A percentile compares a stretch with the other conserved stretches of the same genome.
Evolutionary conservation across 2,113 vertebrate species (phyloP).

Genomic region (Paralichthys olivaceus): DNA sequence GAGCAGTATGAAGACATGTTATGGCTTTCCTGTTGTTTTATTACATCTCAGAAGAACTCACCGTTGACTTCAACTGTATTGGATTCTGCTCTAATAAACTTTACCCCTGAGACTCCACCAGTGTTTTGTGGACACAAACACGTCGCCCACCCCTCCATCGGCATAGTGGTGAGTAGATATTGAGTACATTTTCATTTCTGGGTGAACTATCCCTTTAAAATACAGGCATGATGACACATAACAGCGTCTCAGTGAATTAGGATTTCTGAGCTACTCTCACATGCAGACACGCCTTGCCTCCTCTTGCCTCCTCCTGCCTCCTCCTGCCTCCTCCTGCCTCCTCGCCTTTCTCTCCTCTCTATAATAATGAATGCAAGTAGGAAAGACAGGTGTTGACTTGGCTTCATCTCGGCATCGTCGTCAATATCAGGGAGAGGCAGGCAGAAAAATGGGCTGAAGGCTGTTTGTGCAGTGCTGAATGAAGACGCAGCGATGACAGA

Average conservation of each 20-base stretch:
- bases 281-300: slow-evolving; percentile 1
- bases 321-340: slow-evolving; percentile 2
- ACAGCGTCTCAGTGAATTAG: slow-evolving; percentile 14
- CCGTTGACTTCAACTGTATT: no score
- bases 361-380: no score
- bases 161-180: no score
- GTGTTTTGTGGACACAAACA: no score
- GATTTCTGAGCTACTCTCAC: slow-evolving; percentile 4
- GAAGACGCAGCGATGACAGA: slow-evolving; percentile 39
- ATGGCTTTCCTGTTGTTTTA: no score
- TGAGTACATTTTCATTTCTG: no score
- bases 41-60: neutral
- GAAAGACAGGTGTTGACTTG: slow-evolving; percentile 25
- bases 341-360: slow-evolving; percentile 4
- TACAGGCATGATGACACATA: slow-evolving; percentile 21
- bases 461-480: slow-evolving; percentile 13
- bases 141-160: no score
- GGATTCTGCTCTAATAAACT: no score
- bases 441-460: slow-evolving; percentile 22
- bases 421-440: slow-evolving; percentile 25
- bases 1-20: no score
- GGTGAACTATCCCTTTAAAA: no score
- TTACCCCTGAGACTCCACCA: no score
- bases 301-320: slow-evolving; percentile 10
- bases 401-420: slow-evolving; percentile 37